Evolutionary conservation across 2,113 vertebrate genomes (phyloP), one percentile per base, ranked within the genome.

Genomic region (Halcyon malimbica): DNA sequence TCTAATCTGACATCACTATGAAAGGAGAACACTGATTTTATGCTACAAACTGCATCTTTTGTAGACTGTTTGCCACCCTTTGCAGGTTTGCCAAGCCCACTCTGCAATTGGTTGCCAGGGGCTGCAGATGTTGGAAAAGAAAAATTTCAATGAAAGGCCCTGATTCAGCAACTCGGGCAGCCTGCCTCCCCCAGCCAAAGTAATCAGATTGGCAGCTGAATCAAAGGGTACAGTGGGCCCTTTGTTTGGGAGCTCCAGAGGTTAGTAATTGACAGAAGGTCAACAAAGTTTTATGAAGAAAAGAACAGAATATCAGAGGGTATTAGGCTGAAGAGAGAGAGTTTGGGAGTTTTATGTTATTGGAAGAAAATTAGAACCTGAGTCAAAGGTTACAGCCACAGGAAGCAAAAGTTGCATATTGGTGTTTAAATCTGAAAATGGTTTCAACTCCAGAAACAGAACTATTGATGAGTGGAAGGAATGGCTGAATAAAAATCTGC

Each of bases 181-280:
- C 84, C 80, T 89, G 93, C 93, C 93, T 94, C 83, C 94, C 89
- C 89, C 91, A 97, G 98, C 97, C 97, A 98, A 98, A 97, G 97
- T 97, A 98, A 98, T 98, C 97, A 98, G 97, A 98, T 98, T 97
- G 97, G 97, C 97, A 97, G 93, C 96, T 96, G 96, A 97, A 96
- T 96, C 94, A 97, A 97, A 96, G 62, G 82, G 63, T 94, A 98
- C 97, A 98, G 94, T 98, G 90, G 94, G 57, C 71, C 95, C 97
- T 98, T 98, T 98, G 98, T 98, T 95, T 97, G 91, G 56, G 74
- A 75, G 50, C 89, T 93, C 92, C 85, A 95, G 92, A 93, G 94
- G 93, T 96, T 95, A 91, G 92, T 95, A 96, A 94, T 86, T 94
- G 96, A 92, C 94, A 92, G 94, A 96, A 96, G 93, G 95, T 94